A percentile compares a stretch with the other conserved stretches of the same genome.
Conservation (phyloP, 1,140 invertebrate species). For the Helicoverpa armigera region DNA sequence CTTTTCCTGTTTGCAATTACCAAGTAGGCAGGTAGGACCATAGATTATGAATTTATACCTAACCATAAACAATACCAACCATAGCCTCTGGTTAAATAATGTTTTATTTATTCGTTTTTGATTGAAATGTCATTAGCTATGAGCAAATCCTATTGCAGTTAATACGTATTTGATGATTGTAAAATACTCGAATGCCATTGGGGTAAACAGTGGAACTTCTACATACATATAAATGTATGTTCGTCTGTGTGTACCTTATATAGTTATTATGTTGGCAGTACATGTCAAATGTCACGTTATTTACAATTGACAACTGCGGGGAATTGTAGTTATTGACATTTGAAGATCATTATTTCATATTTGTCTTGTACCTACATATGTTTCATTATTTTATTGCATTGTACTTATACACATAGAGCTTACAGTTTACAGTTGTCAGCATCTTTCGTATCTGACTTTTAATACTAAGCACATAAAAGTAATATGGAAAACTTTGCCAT, state of each 20-base stretch:
- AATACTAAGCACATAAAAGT: no score
- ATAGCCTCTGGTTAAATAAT: slow-evolving; percentile 27
- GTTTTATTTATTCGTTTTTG: slow-evolving; percentile 38
- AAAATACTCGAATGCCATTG: slow-evolving; percentile 14
- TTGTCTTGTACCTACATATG: neutral
- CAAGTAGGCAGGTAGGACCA: no score
- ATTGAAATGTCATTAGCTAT: slow-evolving; percentile 48
- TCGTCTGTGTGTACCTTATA: neutral
- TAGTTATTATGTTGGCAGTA: neutral
- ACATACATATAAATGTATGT: no score
- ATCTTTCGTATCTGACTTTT: no score
- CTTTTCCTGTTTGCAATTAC: no score
- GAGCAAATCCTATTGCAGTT: slow-evolving; percentile 41
- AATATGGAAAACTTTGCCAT: no score
- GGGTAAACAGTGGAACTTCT: slow-evolving; percentile 1
- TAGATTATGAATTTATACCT: no score
- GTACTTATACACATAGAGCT: no score
- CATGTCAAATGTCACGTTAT: slow-evolving; percentile 22
- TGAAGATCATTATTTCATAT: neutral
- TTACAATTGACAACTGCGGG: slow-evolving; percentile 12
- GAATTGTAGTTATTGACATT: slow-evolving; percentile 6
- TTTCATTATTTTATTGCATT: neutral
- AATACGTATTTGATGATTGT: slow-evolving; percentile 66
- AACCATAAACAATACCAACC: neutral
- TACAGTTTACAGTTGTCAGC: no score